Conservation (phyloP, 1,140 invertebrate genomes). For the Solenopsis invicta region DNA sequence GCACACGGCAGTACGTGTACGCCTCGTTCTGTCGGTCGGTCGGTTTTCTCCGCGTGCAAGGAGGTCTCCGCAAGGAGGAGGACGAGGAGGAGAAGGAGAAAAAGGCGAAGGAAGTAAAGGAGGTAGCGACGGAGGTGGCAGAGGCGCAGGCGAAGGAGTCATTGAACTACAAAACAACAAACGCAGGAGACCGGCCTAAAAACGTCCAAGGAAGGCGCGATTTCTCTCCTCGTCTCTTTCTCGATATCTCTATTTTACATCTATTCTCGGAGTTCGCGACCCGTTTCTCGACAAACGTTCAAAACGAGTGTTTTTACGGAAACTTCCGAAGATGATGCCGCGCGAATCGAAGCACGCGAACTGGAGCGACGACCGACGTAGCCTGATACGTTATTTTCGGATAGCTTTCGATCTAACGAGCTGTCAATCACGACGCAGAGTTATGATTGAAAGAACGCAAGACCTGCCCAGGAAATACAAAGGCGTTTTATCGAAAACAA, state of each 20-base stretch:
- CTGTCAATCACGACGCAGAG: conserved; percentile 10
- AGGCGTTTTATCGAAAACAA: neutral
- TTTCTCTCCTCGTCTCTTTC: conserved; percentile 49
- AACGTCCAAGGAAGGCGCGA: conserved; percentile 68
- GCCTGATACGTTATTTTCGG: conserved; percentile 12
- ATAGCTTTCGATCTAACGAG: neutral
- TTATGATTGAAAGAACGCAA: conserved; percentile 3
- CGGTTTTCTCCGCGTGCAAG: conserved; percentile 59
- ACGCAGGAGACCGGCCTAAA: conserved; percentile 74
- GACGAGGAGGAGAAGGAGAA: conserved; percentile 41
- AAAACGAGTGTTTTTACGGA: conserved; percentile 1
- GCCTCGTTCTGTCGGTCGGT: conserved; percentile 63
- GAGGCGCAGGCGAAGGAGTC: conserved; percentile 67
- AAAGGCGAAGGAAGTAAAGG: conserved; percentile 59
- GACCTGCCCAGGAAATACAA: neutral
- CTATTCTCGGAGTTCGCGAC: conserved; percentile 29
- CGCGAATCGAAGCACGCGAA: neutral
- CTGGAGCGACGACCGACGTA: neutral
- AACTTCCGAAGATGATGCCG: neutral
- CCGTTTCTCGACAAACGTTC: conserved; percentile 4
- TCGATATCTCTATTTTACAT: neutral
- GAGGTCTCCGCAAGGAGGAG: conserved; percentile 24
- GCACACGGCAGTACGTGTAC: conserved; percentile 58
- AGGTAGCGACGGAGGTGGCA: conserved; percentile 53
- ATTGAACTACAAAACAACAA: conserved; percentile 78